Percentiles rank a stretch among this genome's conserved stretches.
These are phyloP conservation scores for Ormyrus nitidulus DNA, from an alignment of 2,888 invertebrate species.

Conservation along the genomic window DNA sequence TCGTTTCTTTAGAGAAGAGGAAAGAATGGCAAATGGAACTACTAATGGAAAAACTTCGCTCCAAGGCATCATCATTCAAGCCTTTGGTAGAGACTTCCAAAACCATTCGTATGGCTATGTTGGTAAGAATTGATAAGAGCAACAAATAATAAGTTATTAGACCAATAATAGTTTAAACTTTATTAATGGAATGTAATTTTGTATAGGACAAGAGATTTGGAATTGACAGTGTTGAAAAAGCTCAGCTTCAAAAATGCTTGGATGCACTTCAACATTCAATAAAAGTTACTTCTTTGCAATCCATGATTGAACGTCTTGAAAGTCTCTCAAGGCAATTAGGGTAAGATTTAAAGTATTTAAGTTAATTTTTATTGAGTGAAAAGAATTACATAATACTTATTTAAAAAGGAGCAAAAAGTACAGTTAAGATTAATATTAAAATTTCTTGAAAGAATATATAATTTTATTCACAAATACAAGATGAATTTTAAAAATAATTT, in stretches of 20 bases:
- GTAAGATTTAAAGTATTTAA: conserved; percentile 72
- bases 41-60: conserved; percentile 93
- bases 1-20: conserved; percentile 77
- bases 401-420: conserved; percentile 43
- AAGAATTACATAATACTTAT: conserved; percentile 19
- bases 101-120: conserved; percentile 89
- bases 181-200: neutral
- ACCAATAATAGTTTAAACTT: neutral
- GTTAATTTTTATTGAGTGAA: conserved; percentile 1
- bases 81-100: conserved; percentile 91
- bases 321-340: conserved; percentile 93
- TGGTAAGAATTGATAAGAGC: conserved; percentile 78
- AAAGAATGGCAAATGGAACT: conserved; percentile 90
- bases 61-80: conserved; percentile 88
- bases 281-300: conserved; percentile 93
- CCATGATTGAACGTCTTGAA: conserved; percentile 93
- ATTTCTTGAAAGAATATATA: too few species aligned
- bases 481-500: too few species aligned
- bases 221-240: conserved; percentile 89
- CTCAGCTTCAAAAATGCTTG: conserved; percentile 91
- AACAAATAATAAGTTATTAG: neutral
- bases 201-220: conserved; percentile 91
- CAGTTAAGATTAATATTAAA: too few species aligned
- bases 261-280: conserved; percentile 96
- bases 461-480: too few species aligned